Base-by-base conservation (phyloP, 2,113 vertebrate species). In the Sander lucioperca region DNA sequence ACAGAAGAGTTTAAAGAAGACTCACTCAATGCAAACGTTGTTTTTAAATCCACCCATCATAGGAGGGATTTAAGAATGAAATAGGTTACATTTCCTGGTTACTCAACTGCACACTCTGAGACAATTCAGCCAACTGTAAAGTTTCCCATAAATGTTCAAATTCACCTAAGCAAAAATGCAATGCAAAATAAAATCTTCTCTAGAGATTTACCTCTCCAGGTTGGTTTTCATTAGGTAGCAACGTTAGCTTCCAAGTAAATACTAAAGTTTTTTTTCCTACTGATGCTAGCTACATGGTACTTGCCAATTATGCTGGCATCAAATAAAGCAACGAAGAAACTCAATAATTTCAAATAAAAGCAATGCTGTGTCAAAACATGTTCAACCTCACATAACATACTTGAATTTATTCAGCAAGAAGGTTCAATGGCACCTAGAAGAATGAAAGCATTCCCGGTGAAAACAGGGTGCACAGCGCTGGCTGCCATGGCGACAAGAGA, bases 401-500 rank as follows among this genome's bases (percentile, higher is more conserved):
- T 53, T 54, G n/a, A 47, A 47, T 45, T 50, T 10, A 36, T 74
- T 30, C n/a, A 51, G 23, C 5, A 1, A 71, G 6, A 8, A 59
- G 13, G 58, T 57, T 66, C 39, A 87, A 13, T 48, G 39, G 8
- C 39, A 77, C 18, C 56, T 13, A 30, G 47, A 54, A 73, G 64
- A 64, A 59, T 62, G 27, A 70, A 69, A 67, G 62, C 27, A 71
- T 74, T 76, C 63, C 25, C 66, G 65, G 51, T 33, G 11, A 75
- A 83, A 82, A 72, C 33, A 39, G 21, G 19, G 6, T 36, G 16
- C 63, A 51, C 53, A 64, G 73, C 8, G 2, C 19, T 13, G 19
- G 81, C 86, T 86, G 71, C 73, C 30, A 80, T 73, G 68, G 69
- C 8, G 25, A 86, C 80, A 61, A 48, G 30, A 83, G 56, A 19